Conservation (phyloP, 2,888 invertebrate species). For the Drosophila leonis region DNA sequence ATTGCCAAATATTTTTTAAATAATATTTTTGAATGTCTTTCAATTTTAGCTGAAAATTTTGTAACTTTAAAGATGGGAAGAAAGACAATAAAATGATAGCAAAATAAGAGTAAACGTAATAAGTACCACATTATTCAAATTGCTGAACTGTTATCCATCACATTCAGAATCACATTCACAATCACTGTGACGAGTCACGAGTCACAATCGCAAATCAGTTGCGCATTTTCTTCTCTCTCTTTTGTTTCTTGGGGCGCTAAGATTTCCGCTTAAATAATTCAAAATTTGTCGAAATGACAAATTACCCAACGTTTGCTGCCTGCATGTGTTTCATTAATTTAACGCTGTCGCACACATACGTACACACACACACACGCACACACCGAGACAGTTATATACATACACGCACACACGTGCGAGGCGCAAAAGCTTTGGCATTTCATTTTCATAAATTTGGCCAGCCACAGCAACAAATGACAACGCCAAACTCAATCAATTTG, state of each 20-base stretch:
- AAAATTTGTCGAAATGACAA: slow-evolving; percentile 77
- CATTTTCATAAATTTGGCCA: slow-evolving; percentile 73
- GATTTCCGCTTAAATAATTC: slow-evolving; percentile 76
- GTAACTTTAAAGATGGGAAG: too few relatives aligned
- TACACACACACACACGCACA: slow-evolving; percentile 11
- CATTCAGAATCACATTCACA: slow-evolving; percentile 24
- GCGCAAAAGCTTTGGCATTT: slow-evolving; percentile 54
- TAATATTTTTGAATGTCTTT: too few relatives aligned
- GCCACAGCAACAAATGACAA: slow-evolving; percentile 72
- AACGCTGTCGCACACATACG: slow-evolving; percentile 36
- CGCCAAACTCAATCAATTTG: slow-evolving; percentile 77
- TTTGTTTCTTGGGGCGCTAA: slow-evolving; percentile 46
- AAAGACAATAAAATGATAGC: not conserved
- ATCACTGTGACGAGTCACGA: slow-evolving; percentile 6
- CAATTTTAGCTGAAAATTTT: too few relatives aligned
- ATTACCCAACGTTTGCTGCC: slow-evolving; percentile 60
- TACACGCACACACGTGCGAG: slow-evolving; percentile 41
- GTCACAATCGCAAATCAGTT: slow-evolving; percentile 44
- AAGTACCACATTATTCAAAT: slow-evolving; percentile 3
- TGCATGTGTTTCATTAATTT: slow-evolving; percentile 76
- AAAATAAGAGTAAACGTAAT: not conserved
- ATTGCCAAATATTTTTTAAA: too few relatives aligned
- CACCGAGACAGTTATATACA: slow-evolving; percentile 5
- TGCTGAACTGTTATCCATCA: slow-evolving; percentile 43
- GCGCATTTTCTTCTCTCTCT: slow-evolving; percentile 40